These are phyloP conservation scores for Galagoides demidoff DNA, from an alignment of 2,797 vertebrate genomes.

Conservation along the genomic window DNA sequence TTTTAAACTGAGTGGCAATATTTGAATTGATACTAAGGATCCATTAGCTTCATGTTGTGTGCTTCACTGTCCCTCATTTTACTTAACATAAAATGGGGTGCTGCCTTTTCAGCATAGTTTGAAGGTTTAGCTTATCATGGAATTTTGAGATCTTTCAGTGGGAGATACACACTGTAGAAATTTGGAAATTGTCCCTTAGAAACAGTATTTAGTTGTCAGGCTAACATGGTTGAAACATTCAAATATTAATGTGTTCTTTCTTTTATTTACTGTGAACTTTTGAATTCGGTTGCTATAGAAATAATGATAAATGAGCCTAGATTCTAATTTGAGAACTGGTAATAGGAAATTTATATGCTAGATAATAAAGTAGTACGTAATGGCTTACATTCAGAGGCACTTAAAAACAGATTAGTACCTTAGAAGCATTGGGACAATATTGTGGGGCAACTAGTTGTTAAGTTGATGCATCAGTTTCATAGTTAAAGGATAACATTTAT, in stretches of 20 bases:
- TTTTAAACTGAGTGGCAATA: slow-evolving; percentile 61
- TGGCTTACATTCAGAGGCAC: slow-evolving; percentile 64
- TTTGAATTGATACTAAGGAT: slow-evolving; percentile 54
- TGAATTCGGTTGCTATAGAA: slow-evolving; percentile 63
- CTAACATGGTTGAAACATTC: slow-evolving; percentile 57
- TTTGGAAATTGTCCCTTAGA: slow-evolving; percentile 51
- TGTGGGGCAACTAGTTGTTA: slow-evolving; percentile 77
- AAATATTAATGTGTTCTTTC: slow-evolving; percentile 60
- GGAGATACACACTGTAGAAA: slow-evolving; percentile 57
- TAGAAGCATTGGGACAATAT: slow-evolving; percentile 67
- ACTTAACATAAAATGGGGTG: slow-evolving; percentile 72
- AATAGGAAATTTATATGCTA: slow-evolving; percentile 59
- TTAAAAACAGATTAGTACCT: slow-evolving; percentile 62
- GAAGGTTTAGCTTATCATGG: slow-evolving; percentile 46
- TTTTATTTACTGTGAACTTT: slow-evolving; percentile 68
- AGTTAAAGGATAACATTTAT: slow-evolving; percentile 84
- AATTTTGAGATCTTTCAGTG: slow-evolving; percentile 58
- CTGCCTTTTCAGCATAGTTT: slow-evolving; percentile 57
- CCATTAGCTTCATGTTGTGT: slow-evolving; percentile 61
- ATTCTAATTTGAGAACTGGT: slow-evolving; percentile 67
- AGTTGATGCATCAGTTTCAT: slow-evolving; percentile 83
- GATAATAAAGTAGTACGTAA: slow-evolving; percentile 43
- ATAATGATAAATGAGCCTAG: slow-evolving; percentile 58
- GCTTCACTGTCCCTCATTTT: slow-evolving; percentile 74
- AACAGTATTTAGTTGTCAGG: slow-evolving; percentile 55